phyloP scores from a whole-genome alignment of 2,888 invertebrate species.

The Platypus cylindrus region DNA sequence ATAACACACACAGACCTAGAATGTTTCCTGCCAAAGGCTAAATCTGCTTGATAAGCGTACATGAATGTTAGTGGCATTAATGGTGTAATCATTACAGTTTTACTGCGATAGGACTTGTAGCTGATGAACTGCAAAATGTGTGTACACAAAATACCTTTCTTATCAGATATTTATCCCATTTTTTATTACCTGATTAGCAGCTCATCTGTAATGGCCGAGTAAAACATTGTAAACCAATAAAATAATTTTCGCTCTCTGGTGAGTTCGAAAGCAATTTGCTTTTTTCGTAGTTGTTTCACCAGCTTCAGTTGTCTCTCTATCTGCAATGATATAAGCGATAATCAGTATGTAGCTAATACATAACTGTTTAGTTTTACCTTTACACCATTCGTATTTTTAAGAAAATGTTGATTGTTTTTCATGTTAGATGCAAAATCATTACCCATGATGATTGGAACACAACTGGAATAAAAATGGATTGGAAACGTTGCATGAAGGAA shows the following conservation, averaged over 20 bases:
- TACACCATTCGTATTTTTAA: conserved; percentile 51
- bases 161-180: too few relatives aligned
- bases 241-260: conserved; percentile 60
- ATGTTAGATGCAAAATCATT: conserved; percentile 44
- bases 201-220: conserved; percentile 42
- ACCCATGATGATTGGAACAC: too few relatives aligned
- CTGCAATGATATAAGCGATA: conserved; percentile 29
- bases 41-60: conserved; percentile 59
- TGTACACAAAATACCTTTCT: not conserved
- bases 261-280: conserved; percentile 57
- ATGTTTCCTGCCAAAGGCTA: conserved; percentile 65
- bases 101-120: conserved; percentile 33
- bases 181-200: conserved; percentile 39
- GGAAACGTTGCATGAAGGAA: too few relatives aligned
- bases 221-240: conserved; percentile 59
- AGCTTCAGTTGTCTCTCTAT: conserved; percentile 71
- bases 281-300: conserved; percentile 65
- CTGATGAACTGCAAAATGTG: conserved; percentile 11
- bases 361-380: conserved; percentile 37
- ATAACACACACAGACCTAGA: too few relatives aligned
- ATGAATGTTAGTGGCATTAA: conserved; percentile 59
- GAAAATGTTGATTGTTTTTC: conserved; percentile 59
- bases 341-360: conserved; percentile 10
- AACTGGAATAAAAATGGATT: too few relatives aligned
- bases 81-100: conserved; percentile 48